Percentiles rank a stretch among this genome's conserved stretches.
These are phyloP conservation scores for Colius striatus DNA, from an alignment of 2,113 vertebrate genomes.

Conservation along the genomic window DNA sequence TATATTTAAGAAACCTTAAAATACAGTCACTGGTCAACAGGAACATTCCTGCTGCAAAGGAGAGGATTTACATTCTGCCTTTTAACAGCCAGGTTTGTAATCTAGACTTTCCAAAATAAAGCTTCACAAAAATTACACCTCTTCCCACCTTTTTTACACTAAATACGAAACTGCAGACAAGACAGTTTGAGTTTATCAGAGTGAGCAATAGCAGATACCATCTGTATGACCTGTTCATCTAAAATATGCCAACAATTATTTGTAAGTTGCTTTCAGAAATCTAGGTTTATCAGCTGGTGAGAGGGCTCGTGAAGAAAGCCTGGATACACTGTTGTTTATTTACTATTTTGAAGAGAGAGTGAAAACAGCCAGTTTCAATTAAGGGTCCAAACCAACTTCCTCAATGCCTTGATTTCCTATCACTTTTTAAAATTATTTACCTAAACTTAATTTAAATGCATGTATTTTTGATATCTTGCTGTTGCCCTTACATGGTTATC, in stretches of 20 bases:
- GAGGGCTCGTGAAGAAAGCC: neutral
- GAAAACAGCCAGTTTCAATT: neutral
- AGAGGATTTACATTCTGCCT: neutral
- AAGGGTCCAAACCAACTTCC: neutral
- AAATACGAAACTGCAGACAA: neutral
- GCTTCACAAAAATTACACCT: neutral
- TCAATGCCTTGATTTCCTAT: neutral
- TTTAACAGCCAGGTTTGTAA: neutral
- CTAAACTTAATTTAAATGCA: neutral
- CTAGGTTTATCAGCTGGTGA: neutral
- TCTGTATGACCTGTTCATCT: neutral
- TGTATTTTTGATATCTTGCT: neutral
- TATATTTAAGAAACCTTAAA: neutral
- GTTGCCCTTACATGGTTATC: neutral
- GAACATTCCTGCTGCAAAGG: neutral
- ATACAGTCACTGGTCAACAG: neutral
- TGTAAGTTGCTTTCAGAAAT: neutral
- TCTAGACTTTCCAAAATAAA: neutral
- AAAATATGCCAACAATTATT: neutral
- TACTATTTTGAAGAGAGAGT: neutral
- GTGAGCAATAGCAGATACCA: neutral
- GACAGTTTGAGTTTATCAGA: neutral
- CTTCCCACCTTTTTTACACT: neutral
- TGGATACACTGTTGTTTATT: neutral
- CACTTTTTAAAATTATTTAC: neutral